phyloP scores from a whole-genome alignment of 23 tunicate species.

The Ascidia mentula region DNA sequence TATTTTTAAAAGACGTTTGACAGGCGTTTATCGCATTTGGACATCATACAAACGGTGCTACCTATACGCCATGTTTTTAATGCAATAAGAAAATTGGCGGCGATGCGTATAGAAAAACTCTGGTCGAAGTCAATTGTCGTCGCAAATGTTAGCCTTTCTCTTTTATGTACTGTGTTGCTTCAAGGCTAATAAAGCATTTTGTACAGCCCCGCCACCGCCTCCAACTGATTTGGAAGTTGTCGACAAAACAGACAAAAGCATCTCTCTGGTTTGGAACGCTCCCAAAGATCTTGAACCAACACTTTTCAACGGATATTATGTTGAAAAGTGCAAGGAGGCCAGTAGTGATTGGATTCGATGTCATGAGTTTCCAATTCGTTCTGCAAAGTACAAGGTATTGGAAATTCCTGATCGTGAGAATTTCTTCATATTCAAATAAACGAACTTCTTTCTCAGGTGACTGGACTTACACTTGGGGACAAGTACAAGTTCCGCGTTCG shows the following conservation, averaged over 20 bases:
- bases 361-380: constrained; percentile 59
- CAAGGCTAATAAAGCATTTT: too few relatives aligned
- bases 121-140: too few relatives aligned
- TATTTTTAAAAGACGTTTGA: too few relatives aligned
- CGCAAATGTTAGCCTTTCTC: too few relatives aligned
- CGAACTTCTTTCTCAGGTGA: constrained; percentile 33
- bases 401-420: background rate
- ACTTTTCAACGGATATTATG: constrained; percentile 65
- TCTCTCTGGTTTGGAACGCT: constrained; percentile 52
- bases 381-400: constrained; percentile 47
- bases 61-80: too few relatives aligned
- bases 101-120: too few relatives aligned
- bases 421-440: background rate
- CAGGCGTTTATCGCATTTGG: too few relatives aligned
- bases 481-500: constrained; percentile 69
- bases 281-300: constrained; percentile 45
- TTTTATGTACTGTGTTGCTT: too few relatives aligned
- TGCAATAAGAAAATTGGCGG: too few relatives aligned
- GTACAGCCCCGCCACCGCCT: constrained; percentile 90
- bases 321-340: constrained; percentile 58
- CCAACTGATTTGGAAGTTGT: constrained; percentile 61
- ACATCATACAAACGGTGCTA: too few relatives aligned
- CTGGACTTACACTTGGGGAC: constrained; percentile 64
- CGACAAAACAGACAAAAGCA: constrained; percentile 74
- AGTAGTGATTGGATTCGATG: constrained; percentile 62